These are phyloP conservation scores for Ectemnius cavifrons DNA, from an alignment of 2,888 invertebrate species.

Conservation along the genomic window DNA sequence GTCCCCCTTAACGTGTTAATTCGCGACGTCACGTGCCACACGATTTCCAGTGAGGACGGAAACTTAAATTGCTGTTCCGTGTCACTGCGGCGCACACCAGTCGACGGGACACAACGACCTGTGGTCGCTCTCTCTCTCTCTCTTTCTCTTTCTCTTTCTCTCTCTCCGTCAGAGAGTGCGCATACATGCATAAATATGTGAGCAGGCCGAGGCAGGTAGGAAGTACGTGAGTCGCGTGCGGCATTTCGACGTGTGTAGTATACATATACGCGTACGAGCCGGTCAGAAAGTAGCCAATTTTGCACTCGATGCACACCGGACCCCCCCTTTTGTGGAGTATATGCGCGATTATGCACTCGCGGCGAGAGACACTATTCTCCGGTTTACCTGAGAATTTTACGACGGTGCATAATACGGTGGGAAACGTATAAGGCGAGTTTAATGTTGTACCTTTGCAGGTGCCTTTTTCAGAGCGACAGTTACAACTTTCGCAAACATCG, in stretches of 20 bases:
- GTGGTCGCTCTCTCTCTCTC: too few species aligned
- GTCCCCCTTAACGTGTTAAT: conserved; percentile 69
- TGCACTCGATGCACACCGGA: conserved; percentile 36
- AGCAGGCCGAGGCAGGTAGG: not conserved
- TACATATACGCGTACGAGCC: conserved; percentile 16
- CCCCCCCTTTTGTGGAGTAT: conserved; percentile 21
- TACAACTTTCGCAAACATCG: too few species aligned
- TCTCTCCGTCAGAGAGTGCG: conserved; percentile 25
- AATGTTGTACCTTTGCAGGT: too few species aligned
- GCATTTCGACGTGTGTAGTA: conserved; percentile 39
- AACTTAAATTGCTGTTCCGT: conserved; percentile 73
- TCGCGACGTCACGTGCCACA: conserved; percentile 68
- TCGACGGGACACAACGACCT: not conserved
- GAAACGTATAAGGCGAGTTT: too few species aligned
- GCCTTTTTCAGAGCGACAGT: too few species aligned
- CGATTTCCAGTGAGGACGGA: conserved; percentile 61
- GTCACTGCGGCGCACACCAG: conserved; percentile 50
- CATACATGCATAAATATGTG: conserved; percentile 53
- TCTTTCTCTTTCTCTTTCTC: not conserved
- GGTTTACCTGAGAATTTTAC: conserved; percentile 3
- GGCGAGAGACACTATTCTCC: not conserved
- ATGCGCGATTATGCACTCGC: conserved; percentile 21
- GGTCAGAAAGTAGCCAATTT: conserved; percentile 45
- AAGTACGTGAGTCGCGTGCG: conserved; percentile 48
- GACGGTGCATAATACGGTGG: not conserved